Conservation (phyloP, 2,888 invertebrate species). For the Epinotia bilunana region DNA sequence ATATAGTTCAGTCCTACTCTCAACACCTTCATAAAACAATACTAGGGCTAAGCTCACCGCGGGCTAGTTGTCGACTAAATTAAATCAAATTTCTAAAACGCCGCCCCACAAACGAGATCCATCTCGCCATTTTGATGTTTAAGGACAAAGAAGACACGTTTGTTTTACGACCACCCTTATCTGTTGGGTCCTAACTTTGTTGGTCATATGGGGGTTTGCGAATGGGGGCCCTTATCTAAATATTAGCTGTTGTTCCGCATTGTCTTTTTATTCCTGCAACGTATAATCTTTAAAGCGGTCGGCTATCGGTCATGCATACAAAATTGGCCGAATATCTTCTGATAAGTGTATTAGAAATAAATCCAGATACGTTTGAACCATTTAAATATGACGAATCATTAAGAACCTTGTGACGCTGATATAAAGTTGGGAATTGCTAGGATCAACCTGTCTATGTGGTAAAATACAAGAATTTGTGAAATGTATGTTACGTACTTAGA, state of each 20-base stretch:
- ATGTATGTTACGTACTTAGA: not conserved
- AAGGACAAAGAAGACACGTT: constrained; percentile 67
- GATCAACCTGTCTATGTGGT: not conserved
- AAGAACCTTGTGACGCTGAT: not conserved
- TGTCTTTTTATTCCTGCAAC: constrained; percentile 67
- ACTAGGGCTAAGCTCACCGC: constrained; percentile 11
- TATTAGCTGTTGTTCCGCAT: constrained; percentile 71
- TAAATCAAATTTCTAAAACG: constrained; percentile 41
- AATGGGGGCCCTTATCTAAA: constrained; percentile 70
- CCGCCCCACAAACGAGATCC: constrained; percentile 26
- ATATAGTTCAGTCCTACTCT: not conserved
- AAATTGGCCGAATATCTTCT: constrained; percentile 47
- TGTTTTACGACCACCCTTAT: constrained; percentile 66
- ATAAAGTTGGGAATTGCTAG: not conserved
- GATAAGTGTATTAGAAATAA: constrained; percentile 44
- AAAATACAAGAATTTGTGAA: not conserved
- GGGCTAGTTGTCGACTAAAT: constrained; percentile 31
- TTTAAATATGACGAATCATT: not conserved
- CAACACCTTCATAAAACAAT: constrained; percentile 12
- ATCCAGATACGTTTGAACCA: constrained; percentile 16
- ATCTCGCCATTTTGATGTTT: constrained; percentile 56
- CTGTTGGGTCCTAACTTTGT: constrained; percentile 62
- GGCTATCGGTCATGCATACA: constrained; percentile 66
- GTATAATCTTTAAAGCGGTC: constrained; percentile 61
- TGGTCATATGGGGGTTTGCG: constrained; percentile 65